phyloP scores from a whole-genome alignment of 1,140 invertebrate species.

The Carposina sasakii region DNA sequence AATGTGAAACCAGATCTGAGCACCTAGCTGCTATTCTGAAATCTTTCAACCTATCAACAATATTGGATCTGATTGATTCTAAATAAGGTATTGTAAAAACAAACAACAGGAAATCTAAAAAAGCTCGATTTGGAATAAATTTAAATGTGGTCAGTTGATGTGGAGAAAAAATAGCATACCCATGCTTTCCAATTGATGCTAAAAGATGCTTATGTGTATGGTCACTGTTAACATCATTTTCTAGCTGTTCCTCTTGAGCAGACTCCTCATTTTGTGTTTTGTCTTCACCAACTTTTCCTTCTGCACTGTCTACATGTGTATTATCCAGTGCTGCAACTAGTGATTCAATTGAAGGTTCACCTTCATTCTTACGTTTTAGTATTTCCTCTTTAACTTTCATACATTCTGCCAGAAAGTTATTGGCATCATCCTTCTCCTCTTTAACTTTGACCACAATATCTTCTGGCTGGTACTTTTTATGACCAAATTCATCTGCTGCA shows the following conservation, averaged over 20 bases:
- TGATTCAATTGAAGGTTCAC: conserved; percentile 39
- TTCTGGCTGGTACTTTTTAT: conserved; percentile 58
- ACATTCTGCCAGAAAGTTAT: conserved; percentile 60
- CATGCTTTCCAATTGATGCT: conserved; percentile 52
- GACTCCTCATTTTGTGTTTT: too few species aligned
- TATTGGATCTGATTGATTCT: too few species aligned
- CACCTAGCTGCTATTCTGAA: too few species aligned
- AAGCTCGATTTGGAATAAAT: not conserved
- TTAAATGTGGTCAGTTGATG: not conserved
- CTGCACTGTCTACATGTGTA: conserved; percentile 32
- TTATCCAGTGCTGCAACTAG: conserved; percentile 56
- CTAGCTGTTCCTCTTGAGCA: too few species aligned
- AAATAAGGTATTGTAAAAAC: too few species aligned
- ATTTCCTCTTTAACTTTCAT: conserved; percentile 53
- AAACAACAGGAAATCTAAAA: conserved; percentile 7
- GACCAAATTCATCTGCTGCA: conserved; percentile 61
- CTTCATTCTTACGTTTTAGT: conserved; percentile 44
- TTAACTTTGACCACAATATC: conserved; percentile 45
- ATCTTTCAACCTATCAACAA: too few species aligned
- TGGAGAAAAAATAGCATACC: conserved; percentile 30
- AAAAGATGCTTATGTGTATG: conserved; percentile 52
- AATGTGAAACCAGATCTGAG: too few species aligned
- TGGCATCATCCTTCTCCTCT: conserved; percentile 32
- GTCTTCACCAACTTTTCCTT: too few species aligned
- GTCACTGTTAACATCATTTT: too few species aligned